Evolutionary conservation across 2,113 vertebrate species (phyloP).

Genomic region (Syngnathus floridae): DNA sequence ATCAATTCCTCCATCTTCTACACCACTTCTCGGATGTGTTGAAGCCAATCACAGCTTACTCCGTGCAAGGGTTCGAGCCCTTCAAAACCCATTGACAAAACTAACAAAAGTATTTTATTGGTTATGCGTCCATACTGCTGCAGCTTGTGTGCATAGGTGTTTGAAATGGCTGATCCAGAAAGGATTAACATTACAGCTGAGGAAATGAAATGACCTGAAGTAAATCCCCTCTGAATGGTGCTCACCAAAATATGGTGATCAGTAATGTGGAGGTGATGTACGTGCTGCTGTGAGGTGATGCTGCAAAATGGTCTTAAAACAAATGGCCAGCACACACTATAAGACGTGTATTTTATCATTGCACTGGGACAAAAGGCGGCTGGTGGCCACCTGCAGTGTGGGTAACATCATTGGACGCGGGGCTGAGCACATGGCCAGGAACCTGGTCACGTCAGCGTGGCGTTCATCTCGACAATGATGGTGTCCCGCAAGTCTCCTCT

Average conservation of each 20-base stretch:
- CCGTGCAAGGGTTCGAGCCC: not conserved
- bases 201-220: conserved; percentile 17
- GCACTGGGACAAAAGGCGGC: not conserved
- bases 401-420: not conserved
- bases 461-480: conserved; percentile 10
- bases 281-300: too few relatives aligned
- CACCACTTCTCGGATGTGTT: not conserved
- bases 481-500: conserved; percentile 9
- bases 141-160: conserved; percentile 1
- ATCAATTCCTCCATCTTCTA: not conserved
- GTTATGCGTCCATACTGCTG: not conserved
- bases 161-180: not conserved
- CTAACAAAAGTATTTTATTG: not conserved
- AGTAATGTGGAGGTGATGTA: not conserved
- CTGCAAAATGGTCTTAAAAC: not conserved
- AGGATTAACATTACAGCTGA: conserved; percentile 9
- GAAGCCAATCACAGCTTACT: not conserved
- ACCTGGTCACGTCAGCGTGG: conserved; percentile 8
- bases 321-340: not conserved
- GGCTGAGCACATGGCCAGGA: not conserved
- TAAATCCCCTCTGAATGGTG: conserved; percentile 20
- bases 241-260: not conserved
- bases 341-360: too few relatives aligned
- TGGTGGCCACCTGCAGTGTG: not conserved
- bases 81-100: not conserved